phyloP scores from a whole-genome alignment of 2,113 vertebrate species.

The Onychorhynchus coronatus region DNA sequence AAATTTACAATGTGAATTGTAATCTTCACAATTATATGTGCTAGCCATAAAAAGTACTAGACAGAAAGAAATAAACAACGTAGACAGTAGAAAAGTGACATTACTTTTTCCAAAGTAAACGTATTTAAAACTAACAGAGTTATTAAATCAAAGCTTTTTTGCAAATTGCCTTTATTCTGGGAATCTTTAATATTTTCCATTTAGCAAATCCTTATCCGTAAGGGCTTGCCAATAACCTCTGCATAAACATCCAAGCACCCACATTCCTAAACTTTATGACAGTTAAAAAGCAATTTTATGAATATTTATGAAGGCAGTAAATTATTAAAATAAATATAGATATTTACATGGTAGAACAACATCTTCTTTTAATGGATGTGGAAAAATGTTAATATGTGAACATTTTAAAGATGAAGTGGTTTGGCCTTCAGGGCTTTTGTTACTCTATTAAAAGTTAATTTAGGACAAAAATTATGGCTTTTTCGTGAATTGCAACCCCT shows the following conservation, averaged over 20 bases:
- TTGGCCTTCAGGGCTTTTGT: slow-evolving; percentile 50
- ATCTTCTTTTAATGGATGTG: slow-evolving; percentile 45
- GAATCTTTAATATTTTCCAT: not conserved
- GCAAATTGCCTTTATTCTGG: slow-evolving; percentile 17
- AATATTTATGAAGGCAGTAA: slow-evolving; percentile 60
- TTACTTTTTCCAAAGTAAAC: not conserved
- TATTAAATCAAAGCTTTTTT: not conserved
- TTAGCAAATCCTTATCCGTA: not conserved
- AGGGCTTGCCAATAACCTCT: slow-evolving; percentile 1
- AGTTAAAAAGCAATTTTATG: slow-evolving; percentile 48
- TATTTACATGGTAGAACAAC: slow-evolving; percentile 59
- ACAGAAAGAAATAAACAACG: not conserved
- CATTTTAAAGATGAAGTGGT: slow-evolving; percentile 41
- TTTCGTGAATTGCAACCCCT: not conserved
- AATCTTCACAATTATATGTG: not conserved
- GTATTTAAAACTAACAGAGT: not conserved
- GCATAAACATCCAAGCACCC: not conserved
- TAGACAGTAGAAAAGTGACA: not conserved
- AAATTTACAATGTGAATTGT: not conserved
- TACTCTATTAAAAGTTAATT: slow-evolving; percentile 60
- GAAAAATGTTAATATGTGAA: slow-evolving; percentile 49
- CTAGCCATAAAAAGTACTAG: not conserved
- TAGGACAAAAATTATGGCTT: not conserved
- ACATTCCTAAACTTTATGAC: slow-evolving; percentile 34
- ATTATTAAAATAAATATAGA: slow-evolving; percentile 62